These are phyloP conservation scores for Paralichthys olivaceus DNA, from an alignment of 2,113 vertebrate species.

Conservation along the genomic window DNA sequence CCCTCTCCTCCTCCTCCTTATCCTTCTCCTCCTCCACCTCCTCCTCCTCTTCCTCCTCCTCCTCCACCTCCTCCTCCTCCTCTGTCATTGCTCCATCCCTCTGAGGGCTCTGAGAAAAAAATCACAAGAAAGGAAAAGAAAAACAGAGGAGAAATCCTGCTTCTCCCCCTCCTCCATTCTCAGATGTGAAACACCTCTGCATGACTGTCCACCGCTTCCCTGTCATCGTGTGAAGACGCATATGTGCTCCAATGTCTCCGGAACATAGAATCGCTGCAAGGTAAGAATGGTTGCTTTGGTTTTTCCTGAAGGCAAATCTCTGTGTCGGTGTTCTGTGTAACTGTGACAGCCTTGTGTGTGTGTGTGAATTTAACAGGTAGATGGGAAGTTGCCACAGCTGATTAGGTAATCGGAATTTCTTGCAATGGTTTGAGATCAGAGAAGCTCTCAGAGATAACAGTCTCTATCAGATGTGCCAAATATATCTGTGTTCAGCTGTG, in stretches of 20 bases:
- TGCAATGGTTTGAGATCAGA: constrained; percentile 9
- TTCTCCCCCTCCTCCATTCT: constrained; percentile 42
- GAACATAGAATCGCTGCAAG: constrained; percentile 78
- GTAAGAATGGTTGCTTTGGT: constrained; percentile 69
- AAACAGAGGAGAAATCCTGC: constrained; percentile 64
- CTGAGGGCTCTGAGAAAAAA: constrained; percentile 70
- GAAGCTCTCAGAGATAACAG: neutral
- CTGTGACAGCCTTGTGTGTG: constrained; percentile 24
- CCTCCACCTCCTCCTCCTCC: constrained; percentile 49
- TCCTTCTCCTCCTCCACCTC: constrained; percentile 38
- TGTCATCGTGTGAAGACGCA: constrained; percentile 79
- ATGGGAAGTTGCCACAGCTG: constrained; percentile 71
- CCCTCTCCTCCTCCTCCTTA: constrained; percentile 70
- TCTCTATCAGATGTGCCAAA: constrained; percentile 21
- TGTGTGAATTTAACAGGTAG: constrained; percentile 70
- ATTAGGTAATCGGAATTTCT: constrained; percentile 32
- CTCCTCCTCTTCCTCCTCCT: constrained; percentile 35
- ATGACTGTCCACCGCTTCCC: constrained; percentile 69
- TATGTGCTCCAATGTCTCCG: constrained; percentile 83
- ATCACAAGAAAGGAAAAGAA: constrained; percentile 61
- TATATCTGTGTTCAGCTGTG: constrained; percentile 42
- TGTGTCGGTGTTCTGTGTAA: constrained; percentile 6
- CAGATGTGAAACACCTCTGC: constrained; percentile 74
- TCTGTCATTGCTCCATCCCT: constrained; percentile 67
- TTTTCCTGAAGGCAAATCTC: constrained; percentile 19